Conservation (phyloP, 37 sponge, comb jelly and placozoan genomes). For the Diacarnus erythraeanus region DNA sequence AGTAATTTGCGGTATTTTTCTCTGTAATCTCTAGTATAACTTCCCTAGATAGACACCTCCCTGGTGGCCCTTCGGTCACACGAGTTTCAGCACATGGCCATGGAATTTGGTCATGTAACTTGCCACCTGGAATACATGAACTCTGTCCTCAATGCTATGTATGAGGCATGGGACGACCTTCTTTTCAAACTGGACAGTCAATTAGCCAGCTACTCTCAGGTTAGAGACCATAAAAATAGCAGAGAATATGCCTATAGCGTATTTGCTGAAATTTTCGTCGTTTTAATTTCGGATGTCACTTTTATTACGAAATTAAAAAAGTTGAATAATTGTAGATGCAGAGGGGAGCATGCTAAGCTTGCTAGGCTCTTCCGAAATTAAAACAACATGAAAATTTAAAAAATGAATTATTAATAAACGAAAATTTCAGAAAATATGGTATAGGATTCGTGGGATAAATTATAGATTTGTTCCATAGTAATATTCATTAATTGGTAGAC, state of each 20-base stretch:
- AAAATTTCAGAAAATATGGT: too few relatives aligned
- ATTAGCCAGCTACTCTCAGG: slow-evolving; percentile 55
- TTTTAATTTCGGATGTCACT: too few relatives aligned
- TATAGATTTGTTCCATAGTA: neutral
- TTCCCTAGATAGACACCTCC: too few relatives aligned
- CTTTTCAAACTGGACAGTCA: slow-evolving; percentile 67
- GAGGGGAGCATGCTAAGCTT: too few relatives aligned
- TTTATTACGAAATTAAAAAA: too few relatives aligned
- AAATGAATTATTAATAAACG: too few relatives aligned
- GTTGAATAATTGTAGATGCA: too few relatives aligned
- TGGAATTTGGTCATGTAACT: slow-evolving; percentile 35
- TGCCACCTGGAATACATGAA: slow-evolving; percentile 50
- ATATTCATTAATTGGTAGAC: neutral
- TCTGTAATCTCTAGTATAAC: slow-evolving; percentile 16
- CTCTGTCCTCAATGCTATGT: slow-evolving; percentile 45
- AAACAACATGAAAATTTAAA: too few relatives aligned
- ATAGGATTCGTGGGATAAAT: neutral
- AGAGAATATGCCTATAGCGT: too few relatives aligned
- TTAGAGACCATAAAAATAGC: slow-evolving; percentile 4
- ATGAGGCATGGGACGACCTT: slow-evolving; percentile 75
- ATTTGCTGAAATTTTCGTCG: too few relatives aligned
- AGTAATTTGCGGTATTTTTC: neutral
- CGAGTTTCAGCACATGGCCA: slow-evolving; percentile 49
- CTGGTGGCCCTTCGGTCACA: neutral
- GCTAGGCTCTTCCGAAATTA: too few relatives aligned